Evolutionary conservation across 1,140 invertebrate species (phyloP).

Genomic region (Pogonomyrmex barbatus): DNA sequence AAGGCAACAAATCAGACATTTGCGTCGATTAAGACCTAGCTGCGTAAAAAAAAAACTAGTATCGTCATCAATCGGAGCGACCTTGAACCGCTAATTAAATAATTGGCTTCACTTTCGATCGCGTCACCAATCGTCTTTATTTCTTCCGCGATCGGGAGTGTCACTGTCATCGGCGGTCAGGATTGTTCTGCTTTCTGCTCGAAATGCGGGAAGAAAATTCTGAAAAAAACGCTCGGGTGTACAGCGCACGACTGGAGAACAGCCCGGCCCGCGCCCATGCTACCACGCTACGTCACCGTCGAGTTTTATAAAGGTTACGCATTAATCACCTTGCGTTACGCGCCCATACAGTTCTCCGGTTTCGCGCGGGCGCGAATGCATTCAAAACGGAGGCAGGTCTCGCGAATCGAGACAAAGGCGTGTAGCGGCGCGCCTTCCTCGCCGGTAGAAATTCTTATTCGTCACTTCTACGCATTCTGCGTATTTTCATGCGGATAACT

Average conservation of each 20-base stretch:
- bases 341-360: constrained; percentile 67
- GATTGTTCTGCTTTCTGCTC: background rate
- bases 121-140: background rate
- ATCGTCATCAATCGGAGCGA: background rate
- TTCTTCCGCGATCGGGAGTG: background rate
- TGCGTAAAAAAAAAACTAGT: constrained; percentile 56
- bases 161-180: background rate
- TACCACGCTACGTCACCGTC: constrained; percentile 40
- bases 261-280: constrained; percentile 67
- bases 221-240: background rate
- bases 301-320: constrained; percentile 76
- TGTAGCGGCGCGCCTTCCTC: constrained; percentile 71
- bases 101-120: constrained; percentile 17
- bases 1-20: constrained; percentile 34
- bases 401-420: constrained; percentile 72
- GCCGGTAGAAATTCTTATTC: constrained; percentile 66
- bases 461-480: constrained; percentile 25
- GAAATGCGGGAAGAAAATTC: background rate
- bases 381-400: constrained; percentile 72
- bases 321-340: constrained; percentile 75
- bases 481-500: constrained; percentile 46
- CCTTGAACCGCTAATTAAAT: constrained; percentile 38
- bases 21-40: constrained; percentile 9
- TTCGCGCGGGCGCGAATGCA: constrained; percentile 65
- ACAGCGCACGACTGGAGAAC: constrained; percentile 36